Conservation (phyloP, 2,797 vertebrate genomes). For the Ceryle rudis region DNA sequence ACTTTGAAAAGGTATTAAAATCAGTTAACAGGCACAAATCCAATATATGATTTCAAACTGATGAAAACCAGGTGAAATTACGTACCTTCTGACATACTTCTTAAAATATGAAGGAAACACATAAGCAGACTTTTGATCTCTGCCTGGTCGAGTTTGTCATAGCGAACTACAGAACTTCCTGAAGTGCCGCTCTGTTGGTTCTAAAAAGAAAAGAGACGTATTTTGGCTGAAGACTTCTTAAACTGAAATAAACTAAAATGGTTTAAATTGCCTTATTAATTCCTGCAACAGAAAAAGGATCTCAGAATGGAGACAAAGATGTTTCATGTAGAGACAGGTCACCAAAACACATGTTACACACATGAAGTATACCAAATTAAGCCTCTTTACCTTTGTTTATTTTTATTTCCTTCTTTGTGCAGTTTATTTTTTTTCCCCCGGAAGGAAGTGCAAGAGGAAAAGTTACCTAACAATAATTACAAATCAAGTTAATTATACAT, state of each 20-base stretch:
- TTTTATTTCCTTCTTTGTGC: neutral
- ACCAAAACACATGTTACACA: neutral
- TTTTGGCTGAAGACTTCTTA: neutral
- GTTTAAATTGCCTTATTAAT: slow-evolving; percentile 17
- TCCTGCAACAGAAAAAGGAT: slow-evolving; percentile 17
- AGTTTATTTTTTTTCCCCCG: rapidly evolving
- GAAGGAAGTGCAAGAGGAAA: neutral
- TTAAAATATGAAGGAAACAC: slow-evolving; percentile 95
- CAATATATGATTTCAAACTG: neutral
- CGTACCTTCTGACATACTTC: slow-evolving; percentile 98
- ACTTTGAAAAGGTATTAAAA: neutral
- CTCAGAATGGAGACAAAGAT: neutral
- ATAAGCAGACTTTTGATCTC: slow-evolving; percentile 96
- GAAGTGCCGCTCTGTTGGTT: slow-evolving; percentile 85
- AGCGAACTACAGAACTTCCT: slow-evolving; percentile 88
- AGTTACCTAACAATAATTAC: neutral
- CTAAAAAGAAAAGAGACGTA: slow-evolving; percentile 71
- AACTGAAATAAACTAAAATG: neutral
- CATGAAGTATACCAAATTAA: neutral
- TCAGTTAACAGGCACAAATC: neutral
- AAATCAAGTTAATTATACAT: neutral
- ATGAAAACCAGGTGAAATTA: neutral
- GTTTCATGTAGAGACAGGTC: neutral
- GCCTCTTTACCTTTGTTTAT: neutral
- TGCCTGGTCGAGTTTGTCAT: slow-evolving; percentile 93